Evolutionary conservation across 2,888 invertebrate genomes (phyloP), one percentile per base, ranked within the genome.

Genomic region (Epirrhoe tristata): DNA sequence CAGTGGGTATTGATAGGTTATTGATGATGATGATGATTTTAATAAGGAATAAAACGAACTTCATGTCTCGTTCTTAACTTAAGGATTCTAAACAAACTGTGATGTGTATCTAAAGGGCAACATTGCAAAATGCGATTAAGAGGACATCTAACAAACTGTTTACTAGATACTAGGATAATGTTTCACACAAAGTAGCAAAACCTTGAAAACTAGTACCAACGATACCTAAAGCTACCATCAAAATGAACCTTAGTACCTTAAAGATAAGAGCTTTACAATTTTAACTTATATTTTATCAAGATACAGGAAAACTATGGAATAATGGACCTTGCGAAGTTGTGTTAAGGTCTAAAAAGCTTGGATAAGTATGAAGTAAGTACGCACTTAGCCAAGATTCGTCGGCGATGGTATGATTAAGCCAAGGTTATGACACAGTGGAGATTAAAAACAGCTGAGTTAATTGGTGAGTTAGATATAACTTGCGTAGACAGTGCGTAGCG

Each of bases 391-490:
- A 64, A 68, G 68, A 68, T 68, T 68, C 64, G 68, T 68, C 48
- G 61, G 64, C 64, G 68, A 65, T 68, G 68, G 68, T 60, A 68
- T 68, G 68, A 68, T 68, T 68, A 68, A 64, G 68, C 51, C 68
- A 68, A 68, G 68, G 68, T 64, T 68, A 53, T 46, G 76, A 71
- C 69, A 69, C 74, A 72, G 80, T 43, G 61, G 5, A 43, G 1
- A 12, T n/a, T 24, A 0, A 0, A 48, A 39, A 63, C n/a, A n/a
- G 67, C 59, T 59, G 50, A 43, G 7, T 34, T 50, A 66, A 36
- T 46, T 31, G 34, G 17, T 52, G 46, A 12, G 5, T 5, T 53
- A 17, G 53, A 31, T n/a, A 53, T 6, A 12, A n/a, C 31, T 10
- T 10, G n/a, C 52, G 31, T 10, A 53, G 43, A 36, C 7, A 24